Conservation (phyloP, 92 coral and sea anemone species). For the Phenganax stokvisi region DNA sequence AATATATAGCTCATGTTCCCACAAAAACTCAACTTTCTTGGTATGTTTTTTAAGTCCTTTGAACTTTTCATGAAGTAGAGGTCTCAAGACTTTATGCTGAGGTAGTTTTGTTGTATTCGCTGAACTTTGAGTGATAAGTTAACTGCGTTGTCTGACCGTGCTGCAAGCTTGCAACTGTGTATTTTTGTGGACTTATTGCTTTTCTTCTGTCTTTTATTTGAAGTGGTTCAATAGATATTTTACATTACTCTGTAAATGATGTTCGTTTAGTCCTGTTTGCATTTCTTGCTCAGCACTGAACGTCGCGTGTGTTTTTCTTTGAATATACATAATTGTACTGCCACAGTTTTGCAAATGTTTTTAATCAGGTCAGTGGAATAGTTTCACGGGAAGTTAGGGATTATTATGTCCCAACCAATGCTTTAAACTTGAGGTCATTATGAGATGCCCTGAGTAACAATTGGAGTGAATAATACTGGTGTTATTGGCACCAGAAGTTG, state of each 20-base stretch:
- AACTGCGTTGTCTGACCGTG: constrained; percentile 4
- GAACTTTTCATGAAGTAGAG: constrained; percentile 6
- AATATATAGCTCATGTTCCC: neutral
- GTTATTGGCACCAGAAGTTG: no score
- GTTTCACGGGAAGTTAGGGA: neutral
- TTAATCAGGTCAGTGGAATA: neutral
- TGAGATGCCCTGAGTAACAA: neutral
- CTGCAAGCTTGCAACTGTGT: neutral
- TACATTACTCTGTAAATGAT: neutral
- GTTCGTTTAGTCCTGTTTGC: neutral
- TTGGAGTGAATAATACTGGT: no score
- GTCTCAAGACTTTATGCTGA: constrained; percentile 26
- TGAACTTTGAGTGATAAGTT: neutral
- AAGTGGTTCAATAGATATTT: neutral
- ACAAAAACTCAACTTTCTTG: constrained; percentile 1
- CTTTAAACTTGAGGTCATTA: neutral
- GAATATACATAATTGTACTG: neutral
- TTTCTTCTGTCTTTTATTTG: neutral
- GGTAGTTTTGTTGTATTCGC: constrained; percentile 5
- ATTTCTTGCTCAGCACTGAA: neutral
- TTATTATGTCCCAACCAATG: neutral
- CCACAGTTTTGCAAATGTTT: neutral
- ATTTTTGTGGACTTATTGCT: neutral
- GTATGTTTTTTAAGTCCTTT: neutral
- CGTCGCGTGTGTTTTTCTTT: neutral